A percentile compares a stretch with the other conserved stretches of the same genome.
Evolutionary conservation across 2,797 vertebrate species (phyloP).

Genomic region (Parotocinclus haroldoi): DNA sequence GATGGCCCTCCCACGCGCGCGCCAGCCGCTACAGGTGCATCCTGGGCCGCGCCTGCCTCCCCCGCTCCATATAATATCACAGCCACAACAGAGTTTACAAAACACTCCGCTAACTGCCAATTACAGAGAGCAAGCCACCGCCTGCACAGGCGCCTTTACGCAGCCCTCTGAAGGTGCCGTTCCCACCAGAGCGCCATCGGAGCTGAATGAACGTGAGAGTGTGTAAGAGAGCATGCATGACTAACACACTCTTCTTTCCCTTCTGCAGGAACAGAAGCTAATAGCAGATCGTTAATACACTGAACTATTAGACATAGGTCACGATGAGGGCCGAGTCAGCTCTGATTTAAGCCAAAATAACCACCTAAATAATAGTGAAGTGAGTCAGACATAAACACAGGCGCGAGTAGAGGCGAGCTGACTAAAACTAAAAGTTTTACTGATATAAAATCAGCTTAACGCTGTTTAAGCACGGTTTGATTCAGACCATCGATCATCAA

Average conservation of each 20-base stretch:
- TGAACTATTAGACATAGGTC: no score
- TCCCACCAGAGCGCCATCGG: slow-evolving; percentile 24
- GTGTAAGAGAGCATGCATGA: slow-evolving; percentile 5
- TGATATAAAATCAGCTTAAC: no score
- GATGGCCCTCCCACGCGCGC: slow-evolving; percentile 56
- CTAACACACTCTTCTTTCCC: no score
- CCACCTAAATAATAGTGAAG: slow-evolving; percentile 18
- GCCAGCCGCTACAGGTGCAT: slow-evolving; percentile 52
- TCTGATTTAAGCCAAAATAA: slow-evolving; percentile 25
- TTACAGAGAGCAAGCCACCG: slow-evolving; percentile 47
- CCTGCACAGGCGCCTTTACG: slow-evolving; percentile 38
- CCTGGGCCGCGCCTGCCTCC: slow-evolving; percentile 34
- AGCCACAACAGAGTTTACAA: slow-evolving; percentile 53
- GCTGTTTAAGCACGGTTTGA: slow-evolving; percentile 17
- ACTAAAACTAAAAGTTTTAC: no score
- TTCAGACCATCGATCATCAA: slow-evolving; percentile 24
- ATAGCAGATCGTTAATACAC: no score
- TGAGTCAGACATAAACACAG: slow-evolving; percentile 1
- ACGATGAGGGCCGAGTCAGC: no score
- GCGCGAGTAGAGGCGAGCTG: no score
- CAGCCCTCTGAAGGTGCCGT: slow-evolving; percentile 25
- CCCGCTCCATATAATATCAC: slow-evolving; percentile 47
- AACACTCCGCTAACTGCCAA: slow-evolving; percentile 54
- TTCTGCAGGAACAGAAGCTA: no score
- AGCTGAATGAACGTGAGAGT: slow-evolving; percentile 14